A percentile compares a stretch with the other conserved stretches of the same genome.
These are phyloP conservation scores for Strix aluco DNA, from an alignment of 2,113 vertebrate genomes.

Conservation along the genomic window DNA sequence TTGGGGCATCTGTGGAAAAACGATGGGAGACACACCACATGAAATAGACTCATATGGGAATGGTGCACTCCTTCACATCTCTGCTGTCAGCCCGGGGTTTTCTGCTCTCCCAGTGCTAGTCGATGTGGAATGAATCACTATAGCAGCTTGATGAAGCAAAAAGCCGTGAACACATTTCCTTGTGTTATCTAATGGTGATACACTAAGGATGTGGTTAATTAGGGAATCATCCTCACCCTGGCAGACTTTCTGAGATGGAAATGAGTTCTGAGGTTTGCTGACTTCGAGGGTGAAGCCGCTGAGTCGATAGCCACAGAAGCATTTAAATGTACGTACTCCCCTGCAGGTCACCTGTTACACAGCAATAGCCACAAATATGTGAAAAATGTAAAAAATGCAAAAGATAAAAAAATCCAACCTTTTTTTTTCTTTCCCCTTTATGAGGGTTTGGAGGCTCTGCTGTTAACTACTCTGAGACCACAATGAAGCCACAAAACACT, in stretches of 20 bases:
- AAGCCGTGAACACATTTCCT: constrained; percentile 3
- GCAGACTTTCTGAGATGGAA: background rate
- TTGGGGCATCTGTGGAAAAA: background rate
- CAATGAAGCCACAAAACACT: background rate
- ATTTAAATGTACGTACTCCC: background rate
- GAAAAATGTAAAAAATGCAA: background rate
- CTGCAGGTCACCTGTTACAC: constrained; percentile 16
- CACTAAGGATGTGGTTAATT: constrained; percentile 43
- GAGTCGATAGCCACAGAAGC: background rate
- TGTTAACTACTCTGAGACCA: background rate
- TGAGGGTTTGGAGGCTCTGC: background rate
- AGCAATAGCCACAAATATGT: constrained; percentile 9
- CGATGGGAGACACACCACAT: background rate
- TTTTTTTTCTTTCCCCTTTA: background rate
- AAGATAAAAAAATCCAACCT: background rate
- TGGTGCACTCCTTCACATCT: background rate
- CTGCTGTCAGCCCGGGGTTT: background rate
- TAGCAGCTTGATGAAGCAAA: constrained; percentile 32
- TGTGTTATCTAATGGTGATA: constrained; percentile 30
- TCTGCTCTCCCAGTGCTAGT: background rate
- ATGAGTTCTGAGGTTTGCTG: background rate
- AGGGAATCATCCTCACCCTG: background rate
- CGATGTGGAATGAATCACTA: background rate
- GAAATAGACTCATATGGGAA: background rate
- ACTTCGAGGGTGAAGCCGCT: background rate